A percentile compares a stretch with the other conserved stretches of the same genome.
These are phyloP conservation scores for Tylochromis polylepis DNA, from an alignment of 2,113 vertebrate species.

Conservation along the genomic window DNA sequence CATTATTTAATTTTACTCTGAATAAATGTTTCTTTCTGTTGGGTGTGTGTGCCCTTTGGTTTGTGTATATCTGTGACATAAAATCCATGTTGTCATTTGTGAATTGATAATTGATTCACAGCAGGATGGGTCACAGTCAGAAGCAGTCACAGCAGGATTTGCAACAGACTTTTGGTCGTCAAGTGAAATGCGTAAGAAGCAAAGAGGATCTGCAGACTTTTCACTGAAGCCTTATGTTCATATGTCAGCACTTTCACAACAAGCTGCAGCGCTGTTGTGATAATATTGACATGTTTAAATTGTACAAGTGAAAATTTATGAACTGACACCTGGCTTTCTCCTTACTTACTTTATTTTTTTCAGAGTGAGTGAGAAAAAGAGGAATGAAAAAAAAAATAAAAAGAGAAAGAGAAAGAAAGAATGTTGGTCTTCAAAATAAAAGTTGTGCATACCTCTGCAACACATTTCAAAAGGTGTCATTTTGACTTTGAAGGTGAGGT, in stretches of 20 bases:
- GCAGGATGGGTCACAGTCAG: not conserved
- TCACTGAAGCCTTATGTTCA: not conserved
- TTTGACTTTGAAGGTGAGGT: no score
- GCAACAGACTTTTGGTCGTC: not conserved
- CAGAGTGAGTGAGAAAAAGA: not conserved
- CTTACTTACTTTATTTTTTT: not conserved
- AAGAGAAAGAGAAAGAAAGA: not conserved
- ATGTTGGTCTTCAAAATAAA: no score
- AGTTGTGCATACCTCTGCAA: no score
- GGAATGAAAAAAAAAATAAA: not conserved
- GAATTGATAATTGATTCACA: slow-evolving; percentile 13
- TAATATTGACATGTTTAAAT: not conserved
- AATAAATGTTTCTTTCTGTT: not conserved
- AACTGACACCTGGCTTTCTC: not conserved
- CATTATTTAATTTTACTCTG: not conserved
- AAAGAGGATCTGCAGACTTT: not conserved
- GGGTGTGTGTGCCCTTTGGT: not conserved
- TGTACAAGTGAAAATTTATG: not conserved
- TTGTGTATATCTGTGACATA: not conserved
- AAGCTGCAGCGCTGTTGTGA: not conserved
- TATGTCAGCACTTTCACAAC: not conserved
- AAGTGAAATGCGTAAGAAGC: not conserved
- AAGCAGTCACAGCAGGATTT: not conserved
- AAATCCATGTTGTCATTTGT: not conserved
- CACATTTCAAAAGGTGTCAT: no score